phyloP scores from a whole-genome alignment of 2,888 invertebrate genomes.

The Habroteleia sp. region DNA sequence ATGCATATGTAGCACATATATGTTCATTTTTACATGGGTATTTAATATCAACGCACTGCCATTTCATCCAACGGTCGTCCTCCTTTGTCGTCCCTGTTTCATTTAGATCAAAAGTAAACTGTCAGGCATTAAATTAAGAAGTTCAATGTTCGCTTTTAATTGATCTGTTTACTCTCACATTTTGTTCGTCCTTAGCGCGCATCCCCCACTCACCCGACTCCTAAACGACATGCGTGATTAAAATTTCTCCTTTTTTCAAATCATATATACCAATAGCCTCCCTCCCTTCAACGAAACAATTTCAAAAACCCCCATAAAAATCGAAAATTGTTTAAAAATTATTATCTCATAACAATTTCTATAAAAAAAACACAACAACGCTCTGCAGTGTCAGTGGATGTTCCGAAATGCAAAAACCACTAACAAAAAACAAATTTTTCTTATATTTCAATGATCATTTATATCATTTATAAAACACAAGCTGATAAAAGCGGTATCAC shows the following conservation, averaged over 20 bases:
- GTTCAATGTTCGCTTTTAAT: slow-evolving; percentile 20
- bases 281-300: no score
- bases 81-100: slow-evolving; percentile 4
- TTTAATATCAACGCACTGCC: no score
- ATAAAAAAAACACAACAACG: neutral
- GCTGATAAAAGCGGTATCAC: slow-evolving; percentile 7
- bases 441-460: slow-evolving; percentile 16
- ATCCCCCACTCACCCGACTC: no score
- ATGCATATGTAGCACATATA: no score
- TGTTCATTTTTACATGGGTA: no score
- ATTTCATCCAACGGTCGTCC: slow-evolving; percentile 16
- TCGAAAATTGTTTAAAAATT: no score
- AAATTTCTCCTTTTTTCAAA: no score
- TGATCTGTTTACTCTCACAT: slow-evolving; percentile 9
- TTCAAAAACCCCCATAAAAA: no score
- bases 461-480: slow-evolving; percentile 21
- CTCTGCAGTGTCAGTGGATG: neutral
- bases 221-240: no score
- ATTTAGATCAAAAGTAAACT: slow-evolving; percentile 12
- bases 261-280: no score
- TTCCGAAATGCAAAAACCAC: neutral
- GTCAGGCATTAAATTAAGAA: slow-evolving; percentile 12
- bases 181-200: no score
- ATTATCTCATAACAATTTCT: no score
- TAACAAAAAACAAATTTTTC: slow-evolving; percentile 7